Base-by-base conservation (phyloP, 2,113 vertebrate species). In the Dicaeum eximium region DNA sequence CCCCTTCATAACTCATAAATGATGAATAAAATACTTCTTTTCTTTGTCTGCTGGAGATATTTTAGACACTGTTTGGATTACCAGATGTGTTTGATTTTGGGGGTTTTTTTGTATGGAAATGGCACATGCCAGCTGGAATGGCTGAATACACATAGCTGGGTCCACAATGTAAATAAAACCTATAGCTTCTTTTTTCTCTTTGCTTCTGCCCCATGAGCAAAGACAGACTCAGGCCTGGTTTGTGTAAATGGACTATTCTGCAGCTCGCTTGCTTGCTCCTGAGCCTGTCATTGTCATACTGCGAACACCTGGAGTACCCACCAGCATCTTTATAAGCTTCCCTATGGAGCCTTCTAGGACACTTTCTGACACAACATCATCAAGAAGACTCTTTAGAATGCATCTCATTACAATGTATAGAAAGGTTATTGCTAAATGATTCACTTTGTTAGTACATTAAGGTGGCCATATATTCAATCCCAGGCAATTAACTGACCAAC, bases 381-480 rank as follows among this genome's bases (percentile, higher is more conserved):
- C 53, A 77, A 64, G 81, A 97, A 62, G 69, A 75, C 64, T 58
- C 71, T 92, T 91, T 60, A 74, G 92, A 97, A 95, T 78, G 79
- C 61, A 75, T 81, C 94, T 97, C 65, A 85, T 97, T 95, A 95
- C 28, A 90, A 94, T 6, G 65, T 86, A 93, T 92, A 92, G 92
- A 92, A 92, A 95, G 66, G 94, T 94, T 94, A 96, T 71, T 78
- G 90, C 1, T 4, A 86, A 92, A 91, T 85, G 42, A 86, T 93
- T 96, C 90, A 96, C 84, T 93, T 94, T 95, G 81, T 92, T 94
- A 87, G 80, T 94, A 88, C 82, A 84, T 92, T 97, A 96, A 97
- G 92, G 92, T 97, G 94, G 88, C 88, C 93, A 93, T 95, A 95
- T 96, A 96, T 96, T 96, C 86, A 98, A 97, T 93, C 77, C 67